These are phyloP conservation scores for Grammomys surdaster DNA, from an alignment of 2,113 vertebrate species.

Conservation along the genomic window DNA sequence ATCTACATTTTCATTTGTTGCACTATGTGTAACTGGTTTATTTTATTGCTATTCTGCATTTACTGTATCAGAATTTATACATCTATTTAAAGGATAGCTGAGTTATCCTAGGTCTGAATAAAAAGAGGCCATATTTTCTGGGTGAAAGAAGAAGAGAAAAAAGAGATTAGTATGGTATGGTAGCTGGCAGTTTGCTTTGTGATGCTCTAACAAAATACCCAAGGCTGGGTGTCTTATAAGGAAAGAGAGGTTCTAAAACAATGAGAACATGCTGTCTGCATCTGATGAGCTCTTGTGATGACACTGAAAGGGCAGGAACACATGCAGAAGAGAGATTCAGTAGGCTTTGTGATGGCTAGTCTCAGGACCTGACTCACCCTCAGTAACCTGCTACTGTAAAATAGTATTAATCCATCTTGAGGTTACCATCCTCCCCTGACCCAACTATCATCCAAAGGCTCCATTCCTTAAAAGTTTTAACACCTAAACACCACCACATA, in stretches of 20 bases:
- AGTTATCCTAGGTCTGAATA: background rate
- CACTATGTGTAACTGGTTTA: background rate
- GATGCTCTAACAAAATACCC: background rate
- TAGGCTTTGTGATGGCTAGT: accelerated
- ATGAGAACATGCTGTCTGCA: background rate
- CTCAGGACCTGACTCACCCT: background rate
- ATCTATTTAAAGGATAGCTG: background rate
- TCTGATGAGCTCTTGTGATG: background rate
- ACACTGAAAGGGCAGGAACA: background rate
- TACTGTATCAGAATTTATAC: background rate
- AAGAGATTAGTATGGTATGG: background rate
- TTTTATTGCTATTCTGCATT: background rate
- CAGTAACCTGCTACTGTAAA: background rate
- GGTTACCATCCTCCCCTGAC: background rate
- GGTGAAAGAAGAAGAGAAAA: background rate
- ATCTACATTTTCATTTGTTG: background rate
- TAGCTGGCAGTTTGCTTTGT: background rate
- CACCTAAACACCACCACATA: background rate
- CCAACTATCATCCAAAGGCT: background rate
- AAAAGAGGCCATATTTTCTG: background rate
- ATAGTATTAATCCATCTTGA: too few relatives aligned
- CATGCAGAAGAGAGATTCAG: background rate
- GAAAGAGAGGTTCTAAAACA: background rate
- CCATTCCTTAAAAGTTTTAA: background rate
- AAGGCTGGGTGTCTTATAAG: background rate